phyloP scores from a whole-genome alignment of 2,888 invertebrate species.

The Macrophya alboannulata region DNA sequence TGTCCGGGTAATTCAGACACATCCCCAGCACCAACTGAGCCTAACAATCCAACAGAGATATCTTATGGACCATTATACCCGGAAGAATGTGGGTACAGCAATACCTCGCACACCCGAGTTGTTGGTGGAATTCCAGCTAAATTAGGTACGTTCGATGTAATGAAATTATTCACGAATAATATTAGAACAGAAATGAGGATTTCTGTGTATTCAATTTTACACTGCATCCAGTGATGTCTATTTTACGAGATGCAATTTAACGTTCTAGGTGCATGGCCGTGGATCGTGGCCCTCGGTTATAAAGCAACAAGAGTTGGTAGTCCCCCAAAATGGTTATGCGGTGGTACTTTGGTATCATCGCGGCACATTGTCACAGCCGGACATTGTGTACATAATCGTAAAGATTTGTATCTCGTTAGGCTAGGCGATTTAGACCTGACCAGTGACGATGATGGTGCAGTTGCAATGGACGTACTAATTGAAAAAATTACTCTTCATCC shows the following conservation, averaged over 20 bases:
- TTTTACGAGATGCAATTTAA: neutral
- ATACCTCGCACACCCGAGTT: constrained; percentile 83
- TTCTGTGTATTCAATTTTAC: neutral
- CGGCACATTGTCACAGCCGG: constrained; percentile 90
- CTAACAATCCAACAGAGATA: constrained; percentile 60
- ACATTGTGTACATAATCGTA: constrained; percentile 86
- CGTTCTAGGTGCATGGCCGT: constrained; percentile 89
- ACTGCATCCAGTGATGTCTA: neutral
- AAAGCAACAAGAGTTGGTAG: constrained; percentile 78
- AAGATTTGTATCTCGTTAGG: constrained; percentile 86
- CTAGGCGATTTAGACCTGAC: constrained; percentile 90
- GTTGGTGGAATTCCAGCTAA: constrained; percentile 88
- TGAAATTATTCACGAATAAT: neutral
- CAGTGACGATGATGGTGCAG: constrained; percentile 84
- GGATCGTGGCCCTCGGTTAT: constrained; percentile 90
- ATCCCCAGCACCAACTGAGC: constrained; percentile 58
- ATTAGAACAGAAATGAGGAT: neutral
- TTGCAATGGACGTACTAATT: constrained; percentile 84
- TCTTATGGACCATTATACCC: constrained; percentile 67
- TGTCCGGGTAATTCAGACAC: constrained; percentile 76
- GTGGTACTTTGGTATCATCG: constrained; percentile 86
- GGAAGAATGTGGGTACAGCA: constrained; percentile 84
- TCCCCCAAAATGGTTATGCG: constrained; percentile 82
- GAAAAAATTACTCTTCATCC: constrained; percentile 86
- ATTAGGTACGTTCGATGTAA: constrained; percentile 80